Evolutionary conservation across 2,113 vertebrate species (phyloP).

Genomic region (Puffinus mauretanicus): DNA sequence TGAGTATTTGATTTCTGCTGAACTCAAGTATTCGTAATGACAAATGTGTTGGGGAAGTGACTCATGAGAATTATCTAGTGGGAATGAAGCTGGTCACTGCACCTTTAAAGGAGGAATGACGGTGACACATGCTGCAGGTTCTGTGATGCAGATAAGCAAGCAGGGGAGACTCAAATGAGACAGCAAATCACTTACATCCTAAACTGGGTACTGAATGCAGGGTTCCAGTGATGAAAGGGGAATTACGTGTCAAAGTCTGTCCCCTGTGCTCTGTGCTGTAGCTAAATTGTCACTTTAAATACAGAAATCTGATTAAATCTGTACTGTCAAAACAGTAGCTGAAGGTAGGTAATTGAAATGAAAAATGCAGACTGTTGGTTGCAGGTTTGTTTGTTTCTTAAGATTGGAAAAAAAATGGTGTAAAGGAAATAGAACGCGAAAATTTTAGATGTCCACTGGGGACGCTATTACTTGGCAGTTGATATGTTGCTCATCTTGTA

Average conservation of each 20-base stretch:
- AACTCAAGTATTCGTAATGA: background rate
- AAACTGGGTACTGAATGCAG: background rate
- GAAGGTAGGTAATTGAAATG: background rate
- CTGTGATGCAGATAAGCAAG: background rate
- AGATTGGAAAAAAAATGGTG: background rate
- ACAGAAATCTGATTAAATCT: background rate
- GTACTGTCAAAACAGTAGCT: background rate
- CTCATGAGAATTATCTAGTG: background rate
- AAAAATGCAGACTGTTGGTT: background rate
- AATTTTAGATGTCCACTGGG: background rate
- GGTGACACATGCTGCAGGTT: background rate
- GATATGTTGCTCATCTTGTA: background rate
- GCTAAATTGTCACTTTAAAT: background rate
- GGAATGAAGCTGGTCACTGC: background rate
- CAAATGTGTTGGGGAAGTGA: background rate
- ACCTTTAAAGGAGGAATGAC: background rate
- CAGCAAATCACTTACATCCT: background rate
- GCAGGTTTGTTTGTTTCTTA: slow-evolving; percentile 20
- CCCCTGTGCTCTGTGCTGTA: background rate
- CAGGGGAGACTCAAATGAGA: background rate
- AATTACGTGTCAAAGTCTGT: background rate
- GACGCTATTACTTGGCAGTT: background rate
- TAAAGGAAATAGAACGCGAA: background rate
- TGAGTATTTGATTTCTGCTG: background rate
- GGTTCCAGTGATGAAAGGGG: background rate